phyloP scores from a whole-genome alignment of 2,113 vertebrate genomes.

The Mixornis gularis region DNA sequence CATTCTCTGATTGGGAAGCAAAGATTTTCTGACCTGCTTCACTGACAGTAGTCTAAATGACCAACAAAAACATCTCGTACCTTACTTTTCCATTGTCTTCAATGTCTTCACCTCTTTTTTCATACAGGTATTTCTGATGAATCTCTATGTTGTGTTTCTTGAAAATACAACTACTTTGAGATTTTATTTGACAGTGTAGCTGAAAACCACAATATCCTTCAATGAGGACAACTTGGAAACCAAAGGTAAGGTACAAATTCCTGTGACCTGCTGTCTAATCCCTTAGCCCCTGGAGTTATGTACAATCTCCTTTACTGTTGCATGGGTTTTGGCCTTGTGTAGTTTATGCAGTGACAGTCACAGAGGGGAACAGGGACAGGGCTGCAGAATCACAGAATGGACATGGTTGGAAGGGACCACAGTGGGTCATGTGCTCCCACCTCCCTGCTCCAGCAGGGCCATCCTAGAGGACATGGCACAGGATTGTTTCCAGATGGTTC shows the following conservation, averaged over 20 bases:
- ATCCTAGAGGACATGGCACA: not conserved
- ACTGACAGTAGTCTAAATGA: not conserved
- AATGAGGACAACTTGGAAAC: not conserved
- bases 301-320: not conserved
- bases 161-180: not conserved
- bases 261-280: not conserved
- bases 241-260: not conserved
- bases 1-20: not conserved
- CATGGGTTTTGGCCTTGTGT: not conserved
- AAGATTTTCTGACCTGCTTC: not conserved
- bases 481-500: not conserved
- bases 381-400: not conserved
- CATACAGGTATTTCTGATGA: not conserved
- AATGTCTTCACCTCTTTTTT: not conserved
- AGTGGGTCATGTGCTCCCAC: not conserved
- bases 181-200: not conserved
- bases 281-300: not conserved
- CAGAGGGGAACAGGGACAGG: not conserved
- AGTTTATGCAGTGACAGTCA: not conserved
- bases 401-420: not conserved
- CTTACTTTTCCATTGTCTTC: not conserved
- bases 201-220: not conserved
- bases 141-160: not conserved
- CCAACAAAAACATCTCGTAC: not conserved
- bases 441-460: not conserved